phyloP scores from a whole-genome alignment of 2,888 invertebrate genomes.

The Clanis bilineata region DNA sequence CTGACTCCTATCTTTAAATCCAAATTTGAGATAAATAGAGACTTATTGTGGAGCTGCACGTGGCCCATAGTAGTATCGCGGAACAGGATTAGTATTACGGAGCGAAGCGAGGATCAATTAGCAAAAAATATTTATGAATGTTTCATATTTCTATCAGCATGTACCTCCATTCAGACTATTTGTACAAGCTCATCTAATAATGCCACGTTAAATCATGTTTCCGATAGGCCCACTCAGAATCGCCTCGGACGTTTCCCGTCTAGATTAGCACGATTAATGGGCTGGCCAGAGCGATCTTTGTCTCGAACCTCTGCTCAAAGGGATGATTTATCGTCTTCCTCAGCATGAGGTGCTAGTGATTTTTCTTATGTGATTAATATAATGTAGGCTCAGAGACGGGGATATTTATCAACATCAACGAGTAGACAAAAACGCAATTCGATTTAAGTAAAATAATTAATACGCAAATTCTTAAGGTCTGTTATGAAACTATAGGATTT shows the following conservation, averaged over 20 bases:
- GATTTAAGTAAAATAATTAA: neutral
- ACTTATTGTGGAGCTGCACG: too few relatives aligned
- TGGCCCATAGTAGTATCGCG: too few relatives aligned
- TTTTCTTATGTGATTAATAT: slow-evolving; percentile 1
- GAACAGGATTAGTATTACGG: too few relatives aligned
- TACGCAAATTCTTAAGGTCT: too few relatives aligned
- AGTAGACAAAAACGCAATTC: neutral
- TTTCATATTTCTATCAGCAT: too few relatives aligned
- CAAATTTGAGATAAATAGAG: too few relatives aligned
- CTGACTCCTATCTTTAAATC: too few relatives aligned
- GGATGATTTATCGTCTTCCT: neutral
- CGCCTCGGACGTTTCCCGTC: slow-evolving; percentile 59
- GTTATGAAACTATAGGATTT: too few relatives aligned
- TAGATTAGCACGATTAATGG: slow-evolving; percentile 73
- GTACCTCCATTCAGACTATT: neutral
- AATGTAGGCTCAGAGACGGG: neutral
- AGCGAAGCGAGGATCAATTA: too few relatives aligned
- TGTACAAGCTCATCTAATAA: neutral
- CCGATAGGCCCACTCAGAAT: slow-evolving; percentile 42
- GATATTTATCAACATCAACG: neutral
- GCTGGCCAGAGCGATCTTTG: slow-evolving; percentile 56
- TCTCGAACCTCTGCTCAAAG: slow-evolving; percentile 54
- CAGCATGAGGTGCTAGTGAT: slow-evolving; percentile 36
- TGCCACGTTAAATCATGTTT: slow-evolving; percentile 23
- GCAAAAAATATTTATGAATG: too few relatives aligned